These are phyloP conservation scores for Oceanodroma tethys DNA, from an alignment of 2,113 vertebrate species.

Conservation along the genomic window DNA sequence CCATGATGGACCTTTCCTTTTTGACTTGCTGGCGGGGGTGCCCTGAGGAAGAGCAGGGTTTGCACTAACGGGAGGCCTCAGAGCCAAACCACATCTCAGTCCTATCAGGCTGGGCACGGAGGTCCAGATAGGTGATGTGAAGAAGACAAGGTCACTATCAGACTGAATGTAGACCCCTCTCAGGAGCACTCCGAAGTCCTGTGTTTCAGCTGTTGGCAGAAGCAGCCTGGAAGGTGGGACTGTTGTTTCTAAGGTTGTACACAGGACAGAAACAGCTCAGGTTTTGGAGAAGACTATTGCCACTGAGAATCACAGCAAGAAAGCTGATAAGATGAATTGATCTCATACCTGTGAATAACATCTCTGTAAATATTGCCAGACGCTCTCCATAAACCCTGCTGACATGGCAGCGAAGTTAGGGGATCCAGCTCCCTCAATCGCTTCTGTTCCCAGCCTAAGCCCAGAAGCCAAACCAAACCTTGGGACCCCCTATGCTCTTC, in stretches of 20 bases:
- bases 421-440: not conserved
- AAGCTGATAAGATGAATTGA: not conserved
- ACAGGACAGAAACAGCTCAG: not conserved
- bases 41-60: not conserved
- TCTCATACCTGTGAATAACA: not conserved
- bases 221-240: not conserved
- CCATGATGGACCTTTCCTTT: not conserved
- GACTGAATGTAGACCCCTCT: not conserved
- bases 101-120: not conserved
- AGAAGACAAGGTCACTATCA: not conserved
- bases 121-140: not conserved
- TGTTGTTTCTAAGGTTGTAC: not conserved
- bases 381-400: not conserved
- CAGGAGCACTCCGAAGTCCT: not conserved
- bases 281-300: not conserved
- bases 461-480: not conserved
- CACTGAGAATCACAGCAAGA: not conserved
- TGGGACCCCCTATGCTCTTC: not conserved
- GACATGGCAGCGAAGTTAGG: not conserved
- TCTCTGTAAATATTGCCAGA: conserved; percentile 1
- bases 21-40: not conserved
- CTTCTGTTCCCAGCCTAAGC: not conserved
- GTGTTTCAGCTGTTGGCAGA: not conserved
- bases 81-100: not conserved
- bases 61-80: not conserved